Evolutionary conservation across 2,888 invertebrate species (phyloP).

Genomic region (Hedya salicella): DNA sequence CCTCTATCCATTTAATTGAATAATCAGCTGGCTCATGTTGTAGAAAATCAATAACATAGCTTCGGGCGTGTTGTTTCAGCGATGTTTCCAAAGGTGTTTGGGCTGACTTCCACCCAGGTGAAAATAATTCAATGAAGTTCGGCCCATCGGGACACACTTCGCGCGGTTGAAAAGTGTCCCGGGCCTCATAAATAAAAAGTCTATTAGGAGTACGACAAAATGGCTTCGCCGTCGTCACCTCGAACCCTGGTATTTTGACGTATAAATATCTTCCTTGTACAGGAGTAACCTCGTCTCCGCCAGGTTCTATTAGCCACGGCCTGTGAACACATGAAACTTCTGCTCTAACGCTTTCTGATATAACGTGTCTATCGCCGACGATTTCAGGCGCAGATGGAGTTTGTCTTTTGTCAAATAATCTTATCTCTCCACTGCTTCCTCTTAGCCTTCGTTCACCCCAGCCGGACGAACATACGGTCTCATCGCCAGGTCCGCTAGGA

Average conservation of each 20-base stretch:
- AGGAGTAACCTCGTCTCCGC: constrained; percentile 87
- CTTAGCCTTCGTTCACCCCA: constrained; percentile 87
- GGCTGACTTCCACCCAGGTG: constrained; percentile 88
- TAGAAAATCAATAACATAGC: constrained; percentile 90
- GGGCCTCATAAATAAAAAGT: constrained; percentile 89
- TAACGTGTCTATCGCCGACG: constrained; percentile 78
- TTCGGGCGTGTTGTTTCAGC: constrained; percentile 86
- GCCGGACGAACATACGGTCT: constrained; percentile 86
- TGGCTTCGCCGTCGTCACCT: constrained; percentile 77
- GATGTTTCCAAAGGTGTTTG: constrained; percentile 75
- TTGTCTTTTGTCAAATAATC: constrained; percentile 86
- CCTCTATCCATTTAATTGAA: constrained; percentile 91
- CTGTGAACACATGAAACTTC: constrained; percentile 88
- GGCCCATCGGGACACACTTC: constrained; percentile 88
- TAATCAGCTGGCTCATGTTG: constrained; percentile 90
- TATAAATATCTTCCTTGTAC: constrained; percentile 88
- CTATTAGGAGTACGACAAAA: constrained; percentile 89
- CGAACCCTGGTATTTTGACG: constrained; percentile 88
- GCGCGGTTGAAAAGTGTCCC: constrained; percentile 85
- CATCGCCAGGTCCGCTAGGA: constrained; percentile 83
- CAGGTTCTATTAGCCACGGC: constrained; percentile 92
- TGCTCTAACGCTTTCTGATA: constrained; percentile 81
- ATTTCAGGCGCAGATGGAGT: constrained; percentile 73
- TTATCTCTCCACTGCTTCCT: constrained; percentile 90
- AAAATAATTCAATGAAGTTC: constrained; percentile 87